Base-by-base conservation (phyloP, 2,113 vertebrate species). In the Osmerus mordax region DNA sequence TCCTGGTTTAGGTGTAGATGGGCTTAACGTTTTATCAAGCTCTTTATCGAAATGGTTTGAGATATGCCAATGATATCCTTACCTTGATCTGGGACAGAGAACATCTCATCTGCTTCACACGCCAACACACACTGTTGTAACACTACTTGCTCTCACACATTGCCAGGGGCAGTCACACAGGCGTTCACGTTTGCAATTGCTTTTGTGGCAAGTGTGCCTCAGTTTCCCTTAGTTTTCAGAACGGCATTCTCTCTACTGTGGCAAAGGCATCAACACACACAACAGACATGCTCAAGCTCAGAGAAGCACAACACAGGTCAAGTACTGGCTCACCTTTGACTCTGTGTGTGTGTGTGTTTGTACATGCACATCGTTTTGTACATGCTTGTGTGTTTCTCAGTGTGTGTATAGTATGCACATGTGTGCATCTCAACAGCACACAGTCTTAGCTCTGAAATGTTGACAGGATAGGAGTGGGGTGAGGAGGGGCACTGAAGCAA, bases 251-350 rank as follows among this genome's bases (percentile, higher is more conserved):
- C 23, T 25, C 56, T 69, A 15, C 55, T 21, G 69, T 61, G 28
- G 28, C 41, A 55, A 28, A 18, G 28, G 68, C 58, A 72, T 72
- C 69, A 67, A 67, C 66, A 32, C 54, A n/a, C n/a, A 23, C 12
- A 23, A 52, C 41, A 65, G 14, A 51, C 15, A 16, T 19, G 60
- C 18, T 58, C 54, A 65, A 76, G 60, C 18, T 58, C 54, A 65
- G 73, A 65, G 65, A 76, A 72, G 68, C 14, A 65, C 78, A 67
- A 71, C 56, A 65, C 65, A 52, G 51, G 55, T 23, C 18, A 64
- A 61, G 71, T 3, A 19, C 8, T 72, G 32, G 28, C 3, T 73
- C 28, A 36, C 55, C 65, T 58, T 23, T 78, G 54, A 67, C 58
- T 63, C 7, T 64, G 60, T 21, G 61, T 32, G 25, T 32, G 61